Conservation (phyloP, 2,888 invertebrate species). For the Apamea crenata region DNA sequence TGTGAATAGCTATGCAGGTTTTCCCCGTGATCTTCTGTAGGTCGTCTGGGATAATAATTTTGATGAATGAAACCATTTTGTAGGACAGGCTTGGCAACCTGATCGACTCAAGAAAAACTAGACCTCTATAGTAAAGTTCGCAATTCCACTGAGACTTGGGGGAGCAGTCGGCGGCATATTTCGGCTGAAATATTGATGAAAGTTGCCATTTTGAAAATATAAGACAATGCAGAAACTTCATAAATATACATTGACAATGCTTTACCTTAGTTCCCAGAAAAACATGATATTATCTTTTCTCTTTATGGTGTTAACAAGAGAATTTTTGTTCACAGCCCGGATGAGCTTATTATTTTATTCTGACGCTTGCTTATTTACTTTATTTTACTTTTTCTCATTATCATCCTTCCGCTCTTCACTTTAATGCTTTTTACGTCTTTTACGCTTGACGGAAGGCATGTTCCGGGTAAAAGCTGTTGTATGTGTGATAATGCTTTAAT, state of each 20-base stretch:
- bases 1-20: not conserved
- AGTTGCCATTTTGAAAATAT: not conserved
- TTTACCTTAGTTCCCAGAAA: not conserved
- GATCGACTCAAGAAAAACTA: not conserved
- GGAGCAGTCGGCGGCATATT: not conserved
- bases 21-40: not conserved
- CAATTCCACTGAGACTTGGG: not conserved
- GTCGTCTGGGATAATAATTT: not conserved
- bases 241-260: not conserved
- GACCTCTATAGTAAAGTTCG: not conserved
- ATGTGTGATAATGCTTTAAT: conserved; percentile 18
- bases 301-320: conserved; percentile 24
- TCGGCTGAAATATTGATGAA: not conserved
- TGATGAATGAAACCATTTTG: not conserved
- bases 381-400: conserved; percentile 56
- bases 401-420: conserved; percentile 41
- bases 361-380: conserved; percentile 42
- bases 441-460: conserved; percentile 35
- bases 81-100: not conserved
- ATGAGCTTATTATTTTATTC: conserved; percentile 40
- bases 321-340: conserved; percentile 10
- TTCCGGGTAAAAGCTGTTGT: conserved; percentile 19
- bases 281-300: conserved; percentile 15
- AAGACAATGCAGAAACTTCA: not conserved
- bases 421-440: conserved; percentile 47